A percentile compares a stretch with the other conserved stretches of the same genome.
These are phyloP conservation scores for Dipodomys spectabilis DNA, from an alignment of 2,113 vertebrate genomes.

Conservation along the genomic window DNA sequence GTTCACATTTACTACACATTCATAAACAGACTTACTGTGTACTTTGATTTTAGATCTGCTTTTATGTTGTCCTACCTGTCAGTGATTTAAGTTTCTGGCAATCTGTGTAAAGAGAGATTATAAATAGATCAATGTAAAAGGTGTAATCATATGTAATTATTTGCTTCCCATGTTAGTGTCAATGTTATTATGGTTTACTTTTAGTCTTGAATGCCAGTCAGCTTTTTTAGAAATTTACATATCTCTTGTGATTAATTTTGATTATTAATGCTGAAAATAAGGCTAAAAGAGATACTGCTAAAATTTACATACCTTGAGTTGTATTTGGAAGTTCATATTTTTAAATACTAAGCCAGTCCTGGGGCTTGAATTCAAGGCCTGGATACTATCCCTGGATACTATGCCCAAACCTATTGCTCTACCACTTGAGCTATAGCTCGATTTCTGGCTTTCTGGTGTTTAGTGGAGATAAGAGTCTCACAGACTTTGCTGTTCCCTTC, in stretches of 20 bases:
- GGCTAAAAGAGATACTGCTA: background rate
- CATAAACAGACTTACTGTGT: background rate
- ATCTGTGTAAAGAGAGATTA: constrained; percentile 50
- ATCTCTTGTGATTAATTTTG: no score
- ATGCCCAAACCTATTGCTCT: no score
- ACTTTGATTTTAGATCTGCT: constrained; percentile 27
- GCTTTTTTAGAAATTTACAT: constrained; percentile 15
- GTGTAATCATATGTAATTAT: constrained; percentile 50
- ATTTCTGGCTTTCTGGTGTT: no score
- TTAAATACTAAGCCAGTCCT: background rate
- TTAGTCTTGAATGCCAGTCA: constrained; percentile 9
- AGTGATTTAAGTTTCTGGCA: constrained; percentile 47
- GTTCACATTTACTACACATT: constrained; percentile 48
- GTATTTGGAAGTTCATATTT: background rate
- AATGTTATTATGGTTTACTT: constrained; percentile 55
- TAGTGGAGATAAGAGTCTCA: no score
- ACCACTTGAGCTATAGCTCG: no score
- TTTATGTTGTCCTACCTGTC: constrained; percentile 19
- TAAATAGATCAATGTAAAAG: constrained; percentile 37
- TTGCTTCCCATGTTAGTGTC: constrained; percentile 53
- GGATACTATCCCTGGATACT: no score
- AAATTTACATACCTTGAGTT: constrained; percentile 48
- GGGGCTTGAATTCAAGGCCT: no score
- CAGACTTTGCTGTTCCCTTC: no score
- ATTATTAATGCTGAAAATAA: no score